These are phyloP conservation scores for Oreamnos americanus DNA, from an alignment of 2,113 vertebrate species.

Conservation along the genomic window DNA sequence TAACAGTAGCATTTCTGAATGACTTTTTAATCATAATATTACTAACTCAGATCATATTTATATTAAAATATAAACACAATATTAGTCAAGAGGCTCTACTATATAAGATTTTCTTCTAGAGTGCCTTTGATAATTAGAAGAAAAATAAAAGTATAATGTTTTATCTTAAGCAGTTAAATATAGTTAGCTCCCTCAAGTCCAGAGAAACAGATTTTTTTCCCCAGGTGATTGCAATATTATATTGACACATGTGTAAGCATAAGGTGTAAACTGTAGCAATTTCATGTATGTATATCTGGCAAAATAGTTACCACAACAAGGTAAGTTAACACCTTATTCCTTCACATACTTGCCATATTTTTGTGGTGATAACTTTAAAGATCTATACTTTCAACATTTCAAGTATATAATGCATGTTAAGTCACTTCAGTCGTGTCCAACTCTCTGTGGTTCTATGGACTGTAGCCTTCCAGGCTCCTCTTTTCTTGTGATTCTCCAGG, in stretches of 20 bases:
- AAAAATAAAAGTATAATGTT: background rate
- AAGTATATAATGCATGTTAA: background rate
- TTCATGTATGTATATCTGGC: background rate
- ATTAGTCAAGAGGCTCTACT: background rate
- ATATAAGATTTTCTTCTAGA: background rate
- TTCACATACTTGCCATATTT: background rate
- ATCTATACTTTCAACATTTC: background rate
- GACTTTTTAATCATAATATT: background rate
- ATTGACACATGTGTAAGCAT: background rate
- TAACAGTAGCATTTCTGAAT: background rate
- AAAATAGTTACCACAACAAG: background rate
- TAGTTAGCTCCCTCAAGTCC: background rate
- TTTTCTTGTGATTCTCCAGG: background rate
- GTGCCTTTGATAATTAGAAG: background rate
- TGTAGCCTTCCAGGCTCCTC: background rate
- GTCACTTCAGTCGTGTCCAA: background rate
- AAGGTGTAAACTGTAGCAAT: background rate
- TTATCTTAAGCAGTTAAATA: background rate
- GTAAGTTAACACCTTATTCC: background rate
- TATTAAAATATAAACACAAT: background rate
- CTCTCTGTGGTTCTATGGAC: background rate
- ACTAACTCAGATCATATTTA: background rate
- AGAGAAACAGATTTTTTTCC: background rate
- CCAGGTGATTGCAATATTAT: background rate
- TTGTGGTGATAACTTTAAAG: background rate